phyloP scores from a whole-genome alignment of 2,888 invertebrate genomes.

The Idaea dimidiata region DNA sequence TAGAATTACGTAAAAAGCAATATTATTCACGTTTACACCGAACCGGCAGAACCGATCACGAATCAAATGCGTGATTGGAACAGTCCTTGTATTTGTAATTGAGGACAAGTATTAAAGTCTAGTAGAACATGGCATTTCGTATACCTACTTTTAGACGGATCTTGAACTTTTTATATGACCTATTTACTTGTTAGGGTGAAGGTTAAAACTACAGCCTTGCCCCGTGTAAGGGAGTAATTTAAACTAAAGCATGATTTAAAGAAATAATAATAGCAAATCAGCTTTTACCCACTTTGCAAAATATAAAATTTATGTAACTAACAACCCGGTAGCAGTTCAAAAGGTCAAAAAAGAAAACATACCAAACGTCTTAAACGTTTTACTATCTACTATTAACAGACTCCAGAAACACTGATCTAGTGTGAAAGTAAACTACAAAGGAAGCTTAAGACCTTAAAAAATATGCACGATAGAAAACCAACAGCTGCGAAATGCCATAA shows the following conservation, averaged over 20 bases:
- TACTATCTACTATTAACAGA: neutral
- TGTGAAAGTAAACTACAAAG: neutral
- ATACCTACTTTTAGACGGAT: conserved; percentile 12
- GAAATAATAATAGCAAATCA: no score
- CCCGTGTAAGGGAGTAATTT: no score
- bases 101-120: conserved; percentile 27
- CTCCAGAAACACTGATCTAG: neutral
- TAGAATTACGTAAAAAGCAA: conserved; percentile 1
- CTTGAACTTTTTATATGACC: conserved; percentile 20
- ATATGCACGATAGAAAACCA: conserved; percentile 31
- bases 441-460: neutral
- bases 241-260: no score
- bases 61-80: conserved; percentile 19
- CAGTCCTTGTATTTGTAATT: conserved; percentile 26
- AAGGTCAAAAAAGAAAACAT: neutral
- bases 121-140: conserved; percentile 22
- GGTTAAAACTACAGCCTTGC: no score
- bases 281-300: conserved; percentile 6
- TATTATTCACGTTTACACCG: conserved; percentile 16
- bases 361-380: neutral
- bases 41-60: conserved; percentile 15
- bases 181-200: neutral
- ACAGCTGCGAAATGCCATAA: conserved; percentile 43
- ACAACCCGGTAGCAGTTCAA: neutral
- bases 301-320: neutral